A percentile compares a stretch with the other conserved stretches of the same genome.
Conservation (phyloP, 2,888 invertebrate species). For the Epiblema foenella region DNA sequence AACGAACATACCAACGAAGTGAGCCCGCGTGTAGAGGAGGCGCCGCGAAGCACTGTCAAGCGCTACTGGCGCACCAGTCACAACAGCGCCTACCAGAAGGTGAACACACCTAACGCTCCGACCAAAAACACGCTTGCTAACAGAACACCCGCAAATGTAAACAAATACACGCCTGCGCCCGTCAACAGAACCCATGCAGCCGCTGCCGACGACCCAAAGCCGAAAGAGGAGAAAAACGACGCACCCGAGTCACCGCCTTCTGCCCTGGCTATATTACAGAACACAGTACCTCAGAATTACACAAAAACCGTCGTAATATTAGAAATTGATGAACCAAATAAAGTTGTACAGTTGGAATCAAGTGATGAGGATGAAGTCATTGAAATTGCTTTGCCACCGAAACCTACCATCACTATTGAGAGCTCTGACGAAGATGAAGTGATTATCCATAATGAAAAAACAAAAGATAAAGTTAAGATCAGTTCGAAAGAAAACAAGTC, state of each 20-base stretch:
- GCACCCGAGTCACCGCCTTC: slow-evolving; percentile 50
- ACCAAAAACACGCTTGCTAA: slow-evolving; percentile 49
- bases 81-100: slow-evolving; percentile 60
- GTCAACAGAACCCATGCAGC: slow-evolving; percentile 31
- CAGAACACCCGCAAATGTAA: slow-evolving; percentile 46
- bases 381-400: slow-evolving; percentile 76
- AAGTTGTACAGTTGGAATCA: slow-evolving; percentile 65
- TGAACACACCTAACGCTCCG: slow-evolving; percentile 56
- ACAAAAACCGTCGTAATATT: slow-evolving; percentile 70
- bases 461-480: slow-evolving; percentile 50
- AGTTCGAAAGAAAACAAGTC: slow-evolving; percentile 52
- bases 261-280: slow-evolving; percentile 67
- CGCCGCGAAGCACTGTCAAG: slow-evolving; percentile 66
- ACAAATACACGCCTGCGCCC: slow-evolving; percentile 45
- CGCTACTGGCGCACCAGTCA: slow-evolving; percentile 74
- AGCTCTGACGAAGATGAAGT: slow-evolving; percentile 80
- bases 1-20: slow-evolving; percentile 53
- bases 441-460: slow-evolving; percentile 51
- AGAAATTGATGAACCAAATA: slow-evolving; percentile 59
- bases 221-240: slow-evolving; percentile 63
- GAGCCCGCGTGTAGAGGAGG: slow-evolving; percentile 57
- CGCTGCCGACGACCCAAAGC: slow-evolving; percentile 52
- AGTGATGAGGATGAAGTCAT: slow-evolving; percentile 82
- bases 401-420: slow-evolving; percentile 79
- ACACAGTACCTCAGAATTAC: slow-evolving; percentile 62